Base-by-base conservation (phyloP, 2,797 vertebrate species). In the Intellagama lesueurii region DNA sequence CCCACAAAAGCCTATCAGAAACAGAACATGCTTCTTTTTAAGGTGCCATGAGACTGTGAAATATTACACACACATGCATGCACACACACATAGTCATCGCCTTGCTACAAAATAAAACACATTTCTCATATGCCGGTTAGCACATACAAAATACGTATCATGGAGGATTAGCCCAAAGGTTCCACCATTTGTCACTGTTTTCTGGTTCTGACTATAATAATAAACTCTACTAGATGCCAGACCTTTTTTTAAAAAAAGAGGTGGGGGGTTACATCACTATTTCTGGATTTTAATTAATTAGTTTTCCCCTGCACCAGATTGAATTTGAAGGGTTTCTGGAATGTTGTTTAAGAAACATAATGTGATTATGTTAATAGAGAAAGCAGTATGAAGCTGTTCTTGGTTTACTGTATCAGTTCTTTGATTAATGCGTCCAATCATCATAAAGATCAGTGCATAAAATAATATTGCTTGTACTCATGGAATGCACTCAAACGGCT, bases 381-480 rank as follows among this genome's bases (percentile, higher is more conserved):
- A 90, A 83, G 89, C 75, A 77, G 89, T 87, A 83, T 47, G 79
- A 82, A 68, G 64, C 85, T 90, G 89, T 87, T 90, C 52, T 76
- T 87, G 73, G 60, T 90, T 90, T 87, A 87, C 79, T 83, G 72
- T 87, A 90, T 78, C 89, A 83, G 85, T 87, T 90, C 85, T 90
- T 86, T 90, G 89, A 90, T 90, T 90, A 90, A 90, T 87, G 85
- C 78, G 35, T 82, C 89, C 89, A 90, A 90, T 90, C 89, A 87
- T 52, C 84, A 90, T 90, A 90, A 90, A 90, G 89, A 90, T 90
- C 89, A 90, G 89, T 83, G 85, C 79, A 90, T 90, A 90, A 90
- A 87, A 87, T 76, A 90, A 35, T 68, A 83, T 76, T 35, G 40
- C 89, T 90, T 77, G 72, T 78, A 47, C 85, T 70, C 79, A 87